phyloP scores from a whole-genome alignment of 2,888 invertebrate genomes.

The Acanthococcus lagerstroemiae region DNA sequence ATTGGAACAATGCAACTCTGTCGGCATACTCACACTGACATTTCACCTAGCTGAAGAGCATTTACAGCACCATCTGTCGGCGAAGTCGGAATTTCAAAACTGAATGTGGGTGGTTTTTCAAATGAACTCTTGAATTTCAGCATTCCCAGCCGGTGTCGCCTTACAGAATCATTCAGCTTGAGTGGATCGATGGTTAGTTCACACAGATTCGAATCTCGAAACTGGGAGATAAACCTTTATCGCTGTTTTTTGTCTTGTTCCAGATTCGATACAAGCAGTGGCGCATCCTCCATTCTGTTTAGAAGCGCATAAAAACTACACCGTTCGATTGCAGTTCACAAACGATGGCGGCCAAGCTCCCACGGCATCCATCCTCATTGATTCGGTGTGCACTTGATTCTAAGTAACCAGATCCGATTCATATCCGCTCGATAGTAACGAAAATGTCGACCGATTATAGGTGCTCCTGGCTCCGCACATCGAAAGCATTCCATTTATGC shows the following conservation, averaged over 20 bases:
- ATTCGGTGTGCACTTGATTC: conserved; percentile 58
- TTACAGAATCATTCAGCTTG: too few species aligned
- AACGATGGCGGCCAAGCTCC: conserved; percentile 50
- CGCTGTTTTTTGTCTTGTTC: not conserved
- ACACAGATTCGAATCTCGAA: too few species aligned
- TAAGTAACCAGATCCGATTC: not conserved
- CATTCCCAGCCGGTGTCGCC: too few species aligned
- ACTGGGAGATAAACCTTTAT: not conserved
- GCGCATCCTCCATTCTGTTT: conserved; percentile 74
- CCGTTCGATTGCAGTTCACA: conserved; percentile 70
- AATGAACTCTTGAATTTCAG: too few species aligned
- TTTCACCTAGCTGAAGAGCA: too few species aligned
- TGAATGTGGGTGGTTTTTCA: too few species aligned
- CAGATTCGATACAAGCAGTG: conserved; percentile 58
- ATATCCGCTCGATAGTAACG: not conserved
- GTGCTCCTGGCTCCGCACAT: conserved; percentile 72
- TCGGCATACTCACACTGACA: too few species aligned
- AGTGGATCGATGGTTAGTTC: too few species aligned
- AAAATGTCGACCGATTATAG: conserved; percentile 43
- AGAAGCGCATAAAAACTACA: conserved; percentile 78
- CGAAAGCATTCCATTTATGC: conserved; percentile 67
- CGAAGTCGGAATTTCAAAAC: too few species aligned
- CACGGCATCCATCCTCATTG: conserved; percentile 80
- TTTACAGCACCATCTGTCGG: too few species aligned
- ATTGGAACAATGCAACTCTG: too few species aligned